Evolutionary conservation across 2,797 vertebrate species (phyloP), one percentile per base, ranked within the genome.

Genomic region (Lemur catta): DNA sequence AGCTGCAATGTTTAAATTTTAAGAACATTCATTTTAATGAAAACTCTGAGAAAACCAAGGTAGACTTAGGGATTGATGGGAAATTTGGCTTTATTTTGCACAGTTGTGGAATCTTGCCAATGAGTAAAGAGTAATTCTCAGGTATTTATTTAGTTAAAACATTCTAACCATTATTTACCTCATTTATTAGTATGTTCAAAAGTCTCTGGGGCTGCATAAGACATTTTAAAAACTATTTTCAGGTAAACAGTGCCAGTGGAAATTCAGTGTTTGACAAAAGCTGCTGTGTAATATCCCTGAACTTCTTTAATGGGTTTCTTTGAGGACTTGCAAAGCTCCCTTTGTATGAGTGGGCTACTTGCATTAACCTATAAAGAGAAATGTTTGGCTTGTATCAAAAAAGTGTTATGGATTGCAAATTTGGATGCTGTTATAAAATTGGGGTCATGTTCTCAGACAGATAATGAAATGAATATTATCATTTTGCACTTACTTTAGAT

Each of bases 401-500:
- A 88, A 67, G 59, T 95, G 91, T 41, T 69, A 97, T 57, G 81
- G 87, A 92, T 95, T 30, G 88, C 80, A 18, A 80, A 94, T 92
- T 86, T 95, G 78, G 89, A 95, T 94, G 65, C 46, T 95, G 28
- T 93, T 96, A 91, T 80, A 95, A 95, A 96, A 96, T 96, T 97
- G 97, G 43, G 89, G 52, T 61, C 88, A 65, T 61, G 57, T 61
- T 98, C 93, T 57, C n/a, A 96, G 65, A 72, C 55, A 97, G 84
- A 38, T 65, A 98, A 88, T 80, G 59, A 76, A 93, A 72, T 90
- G 71, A 67, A 84, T 95, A 95, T 92, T 93, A 94, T 93, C 17
- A 94, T 98, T 98, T 97, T 97, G 41, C 6, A 96, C 72, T 82
- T 97, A 89, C 80, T 91, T 95, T 72, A 93, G 82, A 86, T 63